Conservation (phyloP, 64 coral and sea anemone species). For the Porites australiensis region DNA sequence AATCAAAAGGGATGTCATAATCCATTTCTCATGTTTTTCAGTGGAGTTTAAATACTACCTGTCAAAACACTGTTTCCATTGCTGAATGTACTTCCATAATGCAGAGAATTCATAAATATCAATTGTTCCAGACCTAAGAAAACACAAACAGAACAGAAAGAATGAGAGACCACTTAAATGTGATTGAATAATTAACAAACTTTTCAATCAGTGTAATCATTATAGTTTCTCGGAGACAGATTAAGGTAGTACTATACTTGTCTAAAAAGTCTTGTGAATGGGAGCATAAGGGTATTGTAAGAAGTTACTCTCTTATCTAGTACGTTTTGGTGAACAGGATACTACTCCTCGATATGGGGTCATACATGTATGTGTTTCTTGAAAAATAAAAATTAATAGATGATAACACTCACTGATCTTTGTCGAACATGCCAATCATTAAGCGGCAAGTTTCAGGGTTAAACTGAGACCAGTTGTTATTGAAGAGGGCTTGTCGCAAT, state of each 20-base stretch:
- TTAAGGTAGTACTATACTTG: too few relatives aligned
- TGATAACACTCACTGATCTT: conserved; percentile 76
- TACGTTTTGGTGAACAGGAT: too few relatives aligned
- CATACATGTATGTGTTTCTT: neutral
- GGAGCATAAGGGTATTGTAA: too few relatives aligned
- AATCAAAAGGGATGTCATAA: too few relatives aligned
- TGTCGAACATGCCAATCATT: conserved; percentile 99
- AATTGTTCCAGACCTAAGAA: conserved; percentile 93
- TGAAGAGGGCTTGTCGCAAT: conserved; percentile 82
- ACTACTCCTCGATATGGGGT: neutral
- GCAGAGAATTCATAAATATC: conserved; percentile 98
- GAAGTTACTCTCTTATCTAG: too few relatives aligned
- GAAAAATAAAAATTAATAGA: neutral
- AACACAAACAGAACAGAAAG: neutral
- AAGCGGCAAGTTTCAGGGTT: conserved; percentile 94
- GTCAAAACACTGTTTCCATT: conserved; percentile 99
- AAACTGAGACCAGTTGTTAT: conserved; percentile 98
- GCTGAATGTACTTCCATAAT: conserved; percentile 98
- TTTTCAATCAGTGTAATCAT: too few relatives aligned
- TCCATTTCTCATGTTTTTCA: too few relatives aligned
- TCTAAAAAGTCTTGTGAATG: too few relatives aligned
- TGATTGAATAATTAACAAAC: too few relatives aligned
- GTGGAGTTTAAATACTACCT: conserved; percentile 50
- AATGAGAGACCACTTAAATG: neutral
- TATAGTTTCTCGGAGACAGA: too few relatives aligned